Conservation (phyloP, 2,888 invertebrate genomes). For the Dynastes grantii region DNA sequence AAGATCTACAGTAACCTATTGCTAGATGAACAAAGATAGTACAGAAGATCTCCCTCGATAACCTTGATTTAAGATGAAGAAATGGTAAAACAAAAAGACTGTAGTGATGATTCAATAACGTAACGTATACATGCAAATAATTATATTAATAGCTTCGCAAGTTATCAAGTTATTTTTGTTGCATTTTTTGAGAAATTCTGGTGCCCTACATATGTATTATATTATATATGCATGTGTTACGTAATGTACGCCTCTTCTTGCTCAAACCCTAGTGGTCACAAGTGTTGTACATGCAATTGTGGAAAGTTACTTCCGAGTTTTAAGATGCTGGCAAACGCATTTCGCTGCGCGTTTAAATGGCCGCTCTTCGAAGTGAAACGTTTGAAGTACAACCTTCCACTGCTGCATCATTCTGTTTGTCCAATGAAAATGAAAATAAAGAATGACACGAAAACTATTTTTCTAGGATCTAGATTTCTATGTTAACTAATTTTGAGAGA, state of each 20-base stretch:
- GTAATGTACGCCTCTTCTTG: slow-evolving; percentile 62
- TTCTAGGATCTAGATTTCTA: no score
- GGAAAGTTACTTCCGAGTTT: not conserved
- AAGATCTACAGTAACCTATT: slow-evolving; percentile 73
- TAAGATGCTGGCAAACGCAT: not conserved
- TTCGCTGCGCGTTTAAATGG: not conserved
- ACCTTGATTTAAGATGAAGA: not conserved
- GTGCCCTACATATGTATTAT: slow-evolving; percentile 18
- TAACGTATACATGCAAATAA: slow-evolving; percentile 35
- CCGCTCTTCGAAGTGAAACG: not conserved
- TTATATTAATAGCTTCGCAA: slow-evolving; percentile 40
- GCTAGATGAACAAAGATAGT: slow-evolving; percentile 21
- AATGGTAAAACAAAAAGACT: slow-evolving; percentile 8
- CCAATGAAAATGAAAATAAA: slow-evolving; percentile 2
- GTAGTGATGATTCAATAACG: slow-evolving; percentile 31
- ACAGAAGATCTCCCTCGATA: slow-evolving; percentile 25
- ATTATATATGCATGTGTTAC: slow-evolving; percentile 42
- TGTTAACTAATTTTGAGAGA: no score
- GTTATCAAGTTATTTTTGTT: slow-evolving; percentile 36
- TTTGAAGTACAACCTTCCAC: not conserved
- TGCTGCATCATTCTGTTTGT: slow-evolving; percentile 5
- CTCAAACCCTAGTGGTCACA: slow-evolving; percentile 61
- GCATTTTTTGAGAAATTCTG: slow-evolving; percentile 17
- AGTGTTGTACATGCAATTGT: slow-evolving; percentile 38
- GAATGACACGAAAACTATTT: no score